Percentiles rank a stretch among this genome's conserved stretches.
Conservation (phyloP, 1,140 invertebrate genomes). For the Drosophila dunni region DNA sequence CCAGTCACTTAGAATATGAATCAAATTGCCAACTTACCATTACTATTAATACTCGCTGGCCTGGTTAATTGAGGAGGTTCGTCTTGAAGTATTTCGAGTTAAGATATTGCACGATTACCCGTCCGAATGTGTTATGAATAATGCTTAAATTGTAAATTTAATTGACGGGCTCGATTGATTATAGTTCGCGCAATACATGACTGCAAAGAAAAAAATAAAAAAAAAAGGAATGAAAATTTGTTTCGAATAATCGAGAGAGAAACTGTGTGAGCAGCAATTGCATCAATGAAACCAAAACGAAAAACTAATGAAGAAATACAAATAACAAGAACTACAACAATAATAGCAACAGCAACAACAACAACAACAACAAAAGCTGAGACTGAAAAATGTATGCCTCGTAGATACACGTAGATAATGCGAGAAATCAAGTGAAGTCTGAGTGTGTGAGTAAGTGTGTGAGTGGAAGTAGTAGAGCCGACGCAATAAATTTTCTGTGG, state of each 20-base stretch:
- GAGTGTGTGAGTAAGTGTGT: background rate
- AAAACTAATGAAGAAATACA: constrained; percentile 54
- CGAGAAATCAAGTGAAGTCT: constrained; percentile 45
- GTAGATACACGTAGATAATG: constrained; percentile 38
- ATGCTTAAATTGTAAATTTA: constrained; percentile 32
- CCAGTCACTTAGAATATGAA: background rate
- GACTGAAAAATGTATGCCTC: constrained; percentile 52
- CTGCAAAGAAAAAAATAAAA: constrained; percentile 26
- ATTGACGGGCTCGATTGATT: constrained; percentile 39
- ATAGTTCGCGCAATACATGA: constrained; percentile 11
- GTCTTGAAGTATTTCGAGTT: background rate
- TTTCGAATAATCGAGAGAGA: constrained; percentile 2
- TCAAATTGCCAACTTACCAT: constrained; percentile 21
- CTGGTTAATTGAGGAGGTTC: background rate
- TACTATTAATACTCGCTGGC: constrained; percentile 1
- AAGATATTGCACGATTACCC: constrained; percentile 30
- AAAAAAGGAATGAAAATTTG: constrained; percentile 20
- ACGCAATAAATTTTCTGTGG: constrained; percentile 78
- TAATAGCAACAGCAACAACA: background rate
- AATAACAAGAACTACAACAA: constrained; percentile 34
- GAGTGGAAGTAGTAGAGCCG: constrained; percentile 50
- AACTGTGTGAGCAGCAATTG: constrained; percentile 22
- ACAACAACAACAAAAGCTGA: constrained; percentile 10
- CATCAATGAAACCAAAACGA: constrained; percentile 60
- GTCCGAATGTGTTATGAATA: constrained; percentile 25